Evolutionary conservation across 2,888 invertebrate genomes (phyloP), one percentile per base, ranked within the genome.

Genomic region (Luperina testacea): DNA sequence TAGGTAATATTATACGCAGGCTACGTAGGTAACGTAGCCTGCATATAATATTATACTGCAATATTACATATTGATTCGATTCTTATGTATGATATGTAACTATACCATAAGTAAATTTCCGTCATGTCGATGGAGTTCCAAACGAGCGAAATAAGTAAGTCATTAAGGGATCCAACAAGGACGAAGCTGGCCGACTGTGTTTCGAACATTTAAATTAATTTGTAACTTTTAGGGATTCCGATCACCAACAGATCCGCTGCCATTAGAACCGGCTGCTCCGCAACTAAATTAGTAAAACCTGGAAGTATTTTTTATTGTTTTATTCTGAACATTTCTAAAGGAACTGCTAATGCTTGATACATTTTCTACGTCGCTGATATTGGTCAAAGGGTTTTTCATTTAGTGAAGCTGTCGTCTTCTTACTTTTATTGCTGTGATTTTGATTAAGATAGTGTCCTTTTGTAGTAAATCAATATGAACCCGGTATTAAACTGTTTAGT

Each of bases 191-290:
- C 45, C 45, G 80, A 61, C 90, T 90, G 86, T 91, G 90, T 92
- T 93, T 90, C 90, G 89, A 94, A 93, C 92, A 92, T 94, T 90
- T 93, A 93, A 94, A 94, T 94, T 93, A 93, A 95, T 94, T 94
- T 94, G 90, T 87, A 94, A 95, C 94, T 95, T 95, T 94, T 88
- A 84, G 88, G 87, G 89, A 91, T 90, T 89, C 87, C 83, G 87
- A 89, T 91, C 90, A 92, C 93, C 91, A 92, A 94, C 90, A 90
- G 90, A 89, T 85, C 84, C 86, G 87, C 90, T 87, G 87, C 90
- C 89, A 92, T 94, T 93, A 93, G 88, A 88, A 84, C 85, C 88
- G 87, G 85, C 75, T 83, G 89, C 83, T 83, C 89, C 87, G 88
- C 90, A 89, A 92, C 87, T 86, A 87, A 93, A 92, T 93, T 93